These are phyloP conservation scores for Strigamia maritima DNA, from an alignment of 2,888 invertebrate genomes.

Conservation along the genomic window DNA sequence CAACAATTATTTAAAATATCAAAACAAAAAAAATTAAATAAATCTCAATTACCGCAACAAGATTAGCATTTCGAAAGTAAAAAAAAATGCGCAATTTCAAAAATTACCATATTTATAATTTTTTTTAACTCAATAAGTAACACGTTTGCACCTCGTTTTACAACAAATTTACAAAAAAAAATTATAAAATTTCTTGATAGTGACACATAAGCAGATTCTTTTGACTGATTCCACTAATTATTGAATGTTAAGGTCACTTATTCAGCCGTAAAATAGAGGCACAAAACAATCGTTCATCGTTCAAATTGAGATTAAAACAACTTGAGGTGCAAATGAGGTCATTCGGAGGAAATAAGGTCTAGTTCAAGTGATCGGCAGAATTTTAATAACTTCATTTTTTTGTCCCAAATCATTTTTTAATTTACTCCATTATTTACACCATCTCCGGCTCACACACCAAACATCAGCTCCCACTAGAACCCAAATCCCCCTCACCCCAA, in stretches of 20 bases:
- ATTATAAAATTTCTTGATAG: not conserved
- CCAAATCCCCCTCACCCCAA: conserved; percentile 16
- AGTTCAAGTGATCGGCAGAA: not conserved
- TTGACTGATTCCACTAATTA: conserved; percentile 1
- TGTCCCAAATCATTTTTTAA: not conserved
- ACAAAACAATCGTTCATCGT: conserved; percentile 16
- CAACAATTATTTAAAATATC: no score
- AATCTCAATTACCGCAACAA: not conserved
- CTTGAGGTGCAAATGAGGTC: conserved; percentile 21
- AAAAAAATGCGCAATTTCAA: not conserved
- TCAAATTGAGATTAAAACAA: conserved; percentile 21
- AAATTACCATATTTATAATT: no score
- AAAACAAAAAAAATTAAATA: not conserved
- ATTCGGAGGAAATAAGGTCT: not conserved
- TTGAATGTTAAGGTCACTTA: not conserved
- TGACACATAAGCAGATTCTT: not conserved
- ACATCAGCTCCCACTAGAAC: not conserved
- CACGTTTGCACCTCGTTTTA: not conserved
- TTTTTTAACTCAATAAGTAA: not conserved
- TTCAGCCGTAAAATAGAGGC: not conserved
- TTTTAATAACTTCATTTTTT: not conserved
- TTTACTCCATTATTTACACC: conserved; percentile 5
- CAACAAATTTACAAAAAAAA: not conserved
- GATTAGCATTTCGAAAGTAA: not conserved
- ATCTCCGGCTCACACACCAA: not conserved